Base-by-base conservation (phyloP, 2,888 invertebrate species). In the Drosophila subsilvestris region DNA sequence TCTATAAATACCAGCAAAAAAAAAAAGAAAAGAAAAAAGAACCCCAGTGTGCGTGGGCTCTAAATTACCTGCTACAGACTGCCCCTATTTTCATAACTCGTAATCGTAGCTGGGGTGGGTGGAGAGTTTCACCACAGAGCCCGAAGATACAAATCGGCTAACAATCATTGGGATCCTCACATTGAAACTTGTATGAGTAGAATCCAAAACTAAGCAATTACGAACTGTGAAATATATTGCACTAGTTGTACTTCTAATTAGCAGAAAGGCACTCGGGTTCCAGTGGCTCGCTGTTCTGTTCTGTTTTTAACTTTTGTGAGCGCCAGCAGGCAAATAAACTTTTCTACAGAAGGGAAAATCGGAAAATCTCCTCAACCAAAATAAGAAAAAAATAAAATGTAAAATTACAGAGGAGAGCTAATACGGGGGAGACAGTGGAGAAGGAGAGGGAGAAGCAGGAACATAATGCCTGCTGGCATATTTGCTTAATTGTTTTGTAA, bases 401-500 rank as follows among this genome's bases (percentile, higher is more conserved):
- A 48, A 20, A 65, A 66, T 65, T 66, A 65, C 18, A 32, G 54
- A 17, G 20, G 42, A 10, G n/a, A 42, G 37, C 5, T 61, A n/a
- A 20, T 27, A 37, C 32, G 27, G 44, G 5, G 6, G 37, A 51
- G 50, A 48, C 58, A 42, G 49, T 18, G 49, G 56, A 18, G 37
- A 10, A 18, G 53, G 18, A 6, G 25, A 4, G 10, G 25, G 12
- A 25, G 43, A 53, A 17, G 17, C 20, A 18, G 10, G 12, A 7
- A 27, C 20, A 22, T 14, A 57, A 68, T 29, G 37, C 29, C 58
- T 44, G 29, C 18, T n/a, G 57, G 71, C 58, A 70, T 63, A 55
- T 71, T 73, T 75, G 70, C 61, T 50, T 68, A 78, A 70, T 76
- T 76, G 63, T 74, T 78, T 71, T 62, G 37, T 54, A 63, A 55